Evolutionary conservation across 2,797 vertebrate species (phyloP), one percentile per base, ranked within the genome.

Genomic region (Onychomys arenicola): DNA sequence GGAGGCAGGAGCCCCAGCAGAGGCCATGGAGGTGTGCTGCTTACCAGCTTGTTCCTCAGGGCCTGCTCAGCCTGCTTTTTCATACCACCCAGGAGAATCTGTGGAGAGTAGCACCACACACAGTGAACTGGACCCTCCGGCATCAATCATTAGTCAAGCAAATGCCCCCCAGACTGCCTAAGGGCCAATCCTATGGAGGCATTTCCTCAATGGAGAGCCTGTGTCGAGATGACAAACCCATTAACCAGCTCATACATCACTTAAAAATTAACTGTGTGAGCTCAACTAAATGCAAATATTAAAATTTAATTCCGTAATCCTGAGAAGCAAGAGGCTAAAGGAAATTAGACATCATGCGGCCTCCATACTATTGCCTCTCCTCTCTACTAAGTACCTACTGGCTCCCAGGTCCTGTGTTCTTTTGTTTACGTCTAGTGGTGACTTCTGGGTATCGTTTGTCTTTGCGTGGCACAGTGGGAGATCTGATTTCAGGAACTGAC

Each of bases 291-390:
- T 75, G 25, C 32, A 88, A 75, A 59, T 23, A 57, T 59, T 32
- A 40, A 75, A 43, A 40, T 59, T 34, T 43, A 59, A 32, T 75
- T 59, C 23, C 1, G 7, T 75, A 43, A 34, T n/a, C 63, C 63
- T 8, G 6, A 34, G 69, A 88, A 34, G n/a, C n/a, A 43, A 43
- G 52, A 27, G 12, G 25, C n/a, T 59, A 59, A 43, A 32, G 16
- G 27, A 43, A 27, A 40, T 88, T 73, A 7, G 11, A 25, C 5
- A 0, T 32, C n/a, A 5, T 0, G 3, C 19, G 25, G 8, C 49
- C 52, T 37, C 49, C 21, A 55, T 52, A 16, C 7, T 3, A 0
- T 52, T 17, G 21, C 34, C n/a, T 40, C 49, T 14, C 16, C 49
- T 55, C 84, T 46, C 43, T 14, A 13, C 29, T 19, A 6, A 25